Conservation (phyloP, 2,888 invertebrate genomes). For the Drosophila buzzatii region DNA sequence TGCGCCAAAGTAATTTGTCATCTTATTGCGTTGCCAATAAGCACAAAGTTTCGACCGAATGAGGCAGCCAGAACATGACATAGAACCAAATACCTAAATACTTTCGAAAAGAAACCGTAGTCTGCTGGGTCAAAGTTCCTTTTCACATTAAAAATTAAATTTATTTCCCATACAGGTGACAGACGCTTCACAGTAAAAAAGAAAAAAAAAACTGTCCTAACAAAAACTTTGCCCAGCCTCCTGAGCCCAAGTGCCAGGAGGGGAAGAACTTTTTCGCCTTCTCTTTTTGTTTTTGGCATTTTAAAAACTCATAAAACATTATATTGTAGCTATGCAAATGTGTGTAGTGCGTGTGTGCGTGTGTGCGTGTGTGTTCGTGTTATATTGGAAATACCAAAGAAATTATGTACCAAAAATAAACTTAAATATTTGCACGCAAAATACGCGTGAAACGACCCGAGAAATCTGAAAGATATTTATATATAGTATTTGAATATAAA, state of each 20-base stretch:
- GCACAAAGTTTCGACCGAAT: conserved; percentile 25
- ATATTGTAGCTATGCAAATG: conserved; percentile 21
- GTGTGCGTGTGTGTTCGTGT: not conserved
- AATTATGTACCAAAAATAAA: conserved; percentile 39
- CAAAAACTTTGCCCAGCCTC: conserved; percentile 21
- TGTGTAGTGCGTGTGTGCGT: conserved; percentile 6
- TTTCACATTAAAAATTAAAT: conserved; percentile 45
- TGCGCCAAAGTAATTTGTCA: conserved; percentile 69
- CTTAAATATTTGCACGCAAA: conserved; percentile 26
- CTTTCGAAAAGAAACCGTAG: conserved; percentile 44
- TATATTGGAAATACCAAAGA: conserved; percentile 40
- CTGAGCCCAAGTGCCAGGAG: conserved; percentile 16
- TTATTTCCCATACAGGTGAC: conserved; percentile 62
- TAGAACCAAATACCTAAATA: conserved; percentile 24
- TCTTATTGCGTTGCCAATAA: conserved; percentile 44
- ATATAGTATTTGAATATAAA: not conserved
- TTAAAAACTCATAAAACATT: conserved; percentile 59
- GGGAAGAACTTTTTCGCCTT: conserved; percentile 34
- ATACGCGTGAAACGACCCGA: conserved; percentile 25
- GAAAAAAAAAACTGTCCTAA: not conserved
- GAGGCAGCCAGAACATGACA: conserved; percentile 15
- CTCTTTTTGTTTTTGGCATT: conserved; percentile 26
- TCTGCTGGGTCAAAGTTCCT: conserved; percentile 32
- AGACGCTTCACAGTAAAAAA: conserved; percentile 8
- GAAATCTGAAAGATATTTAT: conserved; percentile 1